phyloP scores from a whole-genome alignment of 2,888 invertebrate species.

The Brachyptera putata region DNA sequence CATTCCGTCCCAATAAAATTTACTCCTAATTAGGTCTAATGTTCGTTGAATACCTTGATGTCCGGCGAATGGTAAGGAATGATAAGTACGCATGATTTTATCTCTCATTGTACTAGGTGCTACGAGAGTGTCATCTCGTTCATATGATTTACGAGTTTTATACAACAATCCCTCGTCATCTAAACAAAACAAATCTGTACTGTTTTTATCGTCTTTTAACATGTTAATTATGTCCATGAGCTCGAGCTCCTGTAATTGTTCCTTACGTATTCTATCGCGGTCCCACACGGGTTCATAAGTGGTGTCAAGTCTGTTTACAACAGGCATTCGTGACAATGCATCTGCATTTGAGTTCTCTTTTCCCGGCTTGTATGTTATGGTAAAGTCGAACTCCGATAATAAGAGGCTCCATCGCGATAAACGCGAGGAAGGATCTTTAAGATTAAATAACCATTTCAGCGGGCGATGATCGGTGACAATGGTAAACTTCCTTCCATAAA shows the following conservation, averaged over 20 bases:
- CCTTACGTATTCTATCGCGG: background rate
- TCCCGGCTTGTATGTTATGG: background rate
- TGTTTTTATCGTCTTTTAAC: background rate
- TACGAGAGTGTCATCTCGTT: background rate
- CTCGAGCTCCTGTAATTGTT: background rate
- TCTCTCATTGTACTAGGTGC: background rate
- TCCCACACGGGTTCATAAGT: conserved; percentile 9
- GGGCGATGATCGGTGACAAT: conserved; percentile 26
- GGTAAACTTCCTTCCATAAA: conserved; percentile 28
- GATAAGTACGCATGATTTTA: background rate
- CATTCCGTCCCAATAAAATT: conserved; percentile 18
- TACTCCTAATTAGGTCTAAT: background rate
- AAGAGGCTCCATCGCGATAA: background rate
- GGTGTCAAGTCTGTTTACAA: background rate
- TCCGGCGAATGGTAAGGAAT: background rate
- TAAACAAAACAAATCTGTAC: background rate
- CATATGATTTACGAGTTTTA: background rate
- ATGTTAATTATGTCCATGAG: background rate
- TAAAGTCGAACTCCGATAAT: background rate
- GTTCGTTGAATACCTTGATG: conserved; percentile 10
- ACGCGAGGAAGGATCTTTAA: background rate
- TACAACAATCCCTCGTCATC: background rate
- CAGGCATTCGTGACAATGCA: background rate
- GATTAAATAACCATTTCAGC: conserved; percentile 21
- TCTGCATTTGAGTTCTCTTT: background rate